These are phyloP conservation scores for Hephaestus fuliginosus DNA, from an alignment of 2,797 vertebrate species.

Conservation along the genomic window DNA sequence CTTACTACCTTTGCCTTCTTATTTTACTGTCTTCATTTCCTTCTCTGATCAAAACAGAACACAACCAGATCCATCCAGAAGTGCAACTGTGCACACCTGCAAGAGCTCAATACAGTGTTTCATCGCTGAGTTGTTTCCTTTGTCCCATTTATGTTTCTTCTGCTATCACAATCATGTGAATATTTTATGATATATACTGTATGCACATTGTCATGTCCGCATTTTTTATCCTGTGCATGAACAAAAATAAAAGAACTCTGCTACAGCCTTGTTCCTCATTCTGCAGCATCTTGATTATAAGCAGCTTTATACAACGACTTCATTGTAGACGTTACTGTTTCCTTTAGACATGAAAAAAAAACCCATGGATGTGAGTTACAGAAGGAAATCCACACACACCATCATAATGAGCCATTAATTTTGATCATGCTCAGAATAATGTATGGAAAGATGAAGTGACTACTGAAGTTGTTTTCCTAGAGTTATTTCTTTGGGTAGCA, in stretches of 20 bases:
- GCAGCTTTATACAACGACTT: not conserved
- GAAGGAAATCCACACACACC: not conserved
- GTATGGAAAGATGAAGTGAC: not conserved
- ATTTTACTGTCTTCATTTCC: slow-evolving; percentile 14
- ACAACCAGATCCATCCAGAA: not conserved
- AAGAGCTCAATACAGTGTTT: not conserved
- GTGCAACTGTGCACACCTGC: slow-evolving; percentile 7
- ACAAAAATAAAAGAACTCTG: not conserved
- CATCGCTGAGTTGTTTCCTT: not conserved
- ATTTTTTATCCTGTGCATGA: not conserved
- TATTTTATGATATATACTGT: not conserved
- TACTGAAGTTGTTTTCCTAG: not conserved
- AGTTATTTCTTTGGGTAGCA: not conserved
- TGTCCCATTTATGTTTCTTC: not conserved
- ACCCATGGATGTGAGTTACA: not conserved
- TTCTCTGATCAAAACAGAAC: slow-evolving; percentile 32
- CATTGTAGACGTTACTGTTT: not conserved
- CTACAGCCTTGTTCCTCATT: not conserved
- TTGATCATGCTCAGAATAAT: not conserved
- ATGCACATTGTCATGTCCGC: not conserved
- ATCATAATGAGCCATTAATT: not conserved
- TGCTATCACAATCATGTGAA: not conserved
- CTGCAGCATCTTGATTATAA: not conserved
- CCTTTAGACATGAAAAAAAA: not conserved
- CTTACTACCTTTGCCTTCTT: slow-evolving; percentile 25